Conservation (phyloP, 2,113 vertebrate species). For the Narcine bancroftii region DNA sequence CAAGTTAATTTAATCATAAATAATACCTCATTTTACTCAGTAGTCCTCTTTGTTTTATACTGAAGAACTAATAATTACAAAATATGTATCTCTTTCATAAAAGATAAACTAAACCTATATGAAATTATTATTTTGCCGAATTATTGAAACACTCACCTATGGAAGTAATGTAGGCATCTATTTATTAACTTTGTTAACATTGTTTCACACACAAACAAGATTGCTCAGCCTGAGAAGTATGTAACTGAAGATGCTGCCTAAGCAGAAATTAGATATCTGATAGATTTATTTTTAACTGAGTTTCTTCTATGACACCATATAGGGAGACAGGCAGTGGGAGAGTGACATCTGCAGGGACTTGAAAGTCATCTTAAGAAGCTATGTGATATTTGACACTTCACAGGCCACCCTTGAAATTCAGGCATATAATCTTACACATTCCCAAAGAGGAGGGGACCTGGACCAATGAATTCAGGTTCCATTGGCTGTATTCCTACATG, state of each 20-base stretch:
- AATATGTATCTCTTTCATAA: too few relatives aligned
- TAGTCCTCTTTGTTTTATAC: too few relatives aligned
- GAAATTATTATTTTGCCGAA: neutral
- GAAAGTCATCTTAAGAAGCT: neutral
- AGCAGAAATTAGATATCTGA: slow-evolving; percentile 13
- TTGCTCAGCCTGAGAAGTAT: neutral
- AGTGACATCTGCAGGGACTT: slow-evolving; percentile 1
- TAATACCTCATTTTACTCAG: neutral
- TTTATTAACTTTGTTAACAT: neutral
- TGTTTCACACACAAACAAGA: neutral
- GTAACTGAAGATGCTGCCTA: neutral
- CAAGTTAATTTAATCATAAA: neutral
- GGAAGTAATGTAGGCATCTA: too few relatives aligned
- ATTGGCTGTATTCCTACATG: neutral
- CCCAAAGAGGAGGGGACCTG: neutral
- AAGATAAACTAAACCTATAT: neutral
- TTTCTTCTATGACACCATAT: slow-evolving; percentile 17
- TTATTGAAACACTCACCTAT: neutral
- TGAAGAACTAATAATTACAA: too few relatives aligned
- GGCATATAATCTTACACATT: slow-evolving; percentile 22
- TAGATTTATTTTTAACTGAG: slow-evolving; percentile 27
- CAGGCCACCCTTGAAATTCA: neutral
- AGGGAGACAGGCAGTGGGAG: neutral
- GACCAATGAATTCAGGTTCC: neutral
- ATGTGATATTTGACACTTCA: neutral